A percentile compares a stretch with the other conserved stretches of the same genome.
phyloP scores from a whole-genome alignment of 2,797 vertebrate genomes.

The Dicrostonyx torquatus region DNA sequence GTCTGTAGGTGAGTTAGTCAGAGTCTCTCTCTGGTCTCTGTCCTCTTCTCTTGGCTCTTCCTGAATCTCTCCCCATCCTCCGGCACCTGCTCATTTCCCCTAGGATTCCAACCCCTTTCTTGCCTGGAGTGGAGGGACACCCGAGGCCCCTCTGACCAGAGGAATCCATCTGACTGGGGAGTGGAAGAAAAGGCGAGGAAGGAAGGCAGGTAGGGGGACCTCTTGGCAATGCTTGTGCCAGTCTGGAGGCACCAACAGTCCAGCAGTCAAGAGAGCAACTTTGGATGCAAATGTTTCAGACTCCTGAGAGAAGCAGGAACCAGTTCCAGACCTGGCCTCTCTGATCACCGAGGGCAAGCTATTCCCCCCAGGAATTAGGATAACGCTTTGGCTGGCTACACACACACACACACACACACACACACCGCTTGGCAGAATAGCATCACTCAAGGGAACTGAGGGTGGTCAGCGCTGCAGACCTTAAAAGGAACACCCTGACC shows the following conservation, averaged over 20 bases:
- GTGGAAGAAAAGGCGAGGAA: accelerated
- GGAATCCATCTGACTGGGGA: neutral
- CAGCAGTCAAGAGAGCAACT: neutral
- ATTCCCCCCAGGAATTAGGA: neutral
- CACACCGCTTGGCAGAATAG: neutral
- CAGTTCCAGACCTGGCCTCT: neutral
- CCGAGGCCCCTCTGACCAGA: neutral
- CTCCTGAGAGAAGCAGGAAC: neutral
- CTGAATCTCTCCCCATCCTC: neutral
- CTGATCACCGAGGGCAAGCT: neutral
- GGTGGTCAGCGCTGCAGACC: neutral
- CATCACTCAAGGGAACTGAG: neutral
- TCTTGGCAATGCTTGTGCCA: too few species aligned
- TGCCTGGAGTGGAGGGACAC: neutral
- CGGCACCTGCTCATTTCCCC: neutral
- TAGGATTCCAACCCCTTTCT: neutral
- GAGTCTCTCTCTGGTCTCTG: too few species aligned
- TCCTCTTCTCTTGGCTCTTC: neutral
- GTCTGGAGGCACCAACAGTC: neutral
- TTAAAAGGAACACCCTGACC: neutral
- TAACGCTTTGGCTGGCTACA: neutral
- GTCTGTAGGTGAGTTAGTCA: accelerated
- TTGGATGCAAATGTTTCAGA: too few species aligned
- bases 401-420: too few species aligned
- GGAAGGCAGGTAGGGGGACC: neutral